phyloP scores from a whole-genome alignment of 2,888 invertebrate species.

The Sylvicola fuscatus region DNA sequence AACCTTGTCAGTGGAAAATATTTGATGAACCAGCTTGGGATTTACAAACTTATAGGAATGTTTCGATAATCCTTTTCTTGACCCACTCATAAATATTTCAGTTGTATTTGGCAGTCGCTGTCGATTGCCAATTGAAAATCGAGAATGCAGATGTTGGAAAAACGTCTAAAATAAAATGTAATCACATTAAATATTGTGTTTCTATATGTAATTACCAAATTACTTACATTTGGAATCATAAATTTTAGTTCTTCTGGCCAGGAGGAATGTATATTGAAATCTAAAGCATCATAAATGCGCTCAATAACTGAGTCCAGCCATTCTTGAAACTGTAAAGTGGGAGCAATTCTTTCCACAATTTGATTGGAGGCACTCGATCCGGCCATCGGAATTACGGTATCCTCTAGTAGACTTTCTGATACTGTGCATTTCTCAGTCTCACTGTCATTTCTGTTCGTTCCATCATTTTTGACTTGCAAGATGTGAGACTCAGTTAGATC shows the following conservation, averaged over 20 bases:
- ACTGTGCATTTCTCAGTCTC: no score
- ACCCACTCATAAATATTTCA: no score
- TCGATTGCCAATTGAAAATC: no score
- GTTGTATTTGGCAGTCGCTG: no score
- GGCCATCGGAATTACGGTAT: conserved; percentile 4
- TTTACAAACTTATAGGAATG: no score
- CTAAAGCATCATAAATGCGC: conserved; percentile 52
- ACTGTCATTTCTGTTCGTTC: conserved; percentile 11
- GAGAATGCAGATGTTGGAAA: no score
- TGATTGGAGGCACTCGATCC: background rate
- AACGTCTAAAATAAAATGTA: no score
- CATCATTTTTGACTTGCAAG: conserved; percentile 11
- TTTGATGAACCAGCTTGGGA: no score
- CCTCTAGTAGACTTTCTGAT: conserved; percentile 9
- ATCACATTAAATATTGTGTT: no score
- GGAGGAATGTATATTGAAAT: conserved; percentile 38
- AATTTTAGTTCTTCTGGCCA: conserved; percentile 45
- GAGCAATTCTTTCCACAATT: conserved; percentile 8
- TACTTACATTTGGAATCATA: conserved; percentile 39
- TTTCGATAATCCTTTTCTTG: no score
- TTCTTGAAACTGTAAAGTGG: conserved; percentile 31
- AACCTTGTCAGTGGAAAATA: no score
- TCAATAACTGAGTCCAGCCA: conserved; percentile 63
- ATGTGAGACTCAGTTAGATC: conserved; percentile 11
- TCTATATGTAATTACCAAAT: no score